Evolutionary conservation across 2,888 invertebrate genomes (phyloP), one percentile per base, ranked within the genome.

Genomic region (Himalopsyche japonica): DNA sequence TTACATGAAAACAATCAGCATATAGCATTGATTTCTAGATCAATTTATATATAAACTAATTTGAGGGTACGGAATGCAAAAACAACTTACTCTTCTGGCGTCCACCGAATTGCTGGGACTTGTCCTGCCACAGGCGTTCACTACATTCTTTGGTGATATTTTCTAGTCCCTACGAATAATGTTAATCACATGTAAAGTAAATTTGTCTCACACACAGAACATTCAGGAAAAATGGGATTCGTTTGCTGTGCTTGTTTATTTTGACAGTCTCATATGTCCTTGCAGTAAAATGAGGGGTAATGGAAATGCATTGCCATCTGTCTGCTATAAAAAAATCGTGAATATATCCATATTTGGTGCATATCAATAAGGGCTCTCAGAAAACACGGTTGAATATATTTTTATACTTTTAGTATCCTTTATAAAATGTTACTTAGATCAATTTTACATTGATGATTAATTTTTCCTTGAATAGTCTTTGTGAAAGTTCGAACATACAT

Each of bases 51-150:
- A 81, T 12, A 57, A 70, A 32, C 48, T 83, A 47, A 20, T 76
- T 32, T 15, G 76, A 49, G 34, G 43, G 43, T 15, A 43, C 15
- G 34, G 34, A 76, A 48, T 81, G 43, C 20, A 37, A 77, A 80
- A 32, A 32, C 37, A 89, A 94, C 96, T 94, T 95, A 97, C 97
- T 93, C 94, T 97, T 97, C 93, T 96, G 96, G 91, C 98, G 96
- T 92, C 95, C 95, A 90, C 95, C 95, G 93, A 97, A 97, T 92
- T 97, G 96, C 88, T 96, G 95, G 92, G 95, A 94, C 92, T 95
- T 96, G 92, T 97, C 96, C 89, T 95, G 93, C 98, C 98, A 98
- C 90, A 93, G 93, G 93, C 97, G 97, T 93, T 98, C 98, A 90
- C 94, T 91, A 90, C 91, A 91, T 92, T 98, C 97, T 94, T 97